phyloP scores from a whole-genome alignment of 2,888 invertebrate genomes.

The Drosophila vallismaia region DNA sequence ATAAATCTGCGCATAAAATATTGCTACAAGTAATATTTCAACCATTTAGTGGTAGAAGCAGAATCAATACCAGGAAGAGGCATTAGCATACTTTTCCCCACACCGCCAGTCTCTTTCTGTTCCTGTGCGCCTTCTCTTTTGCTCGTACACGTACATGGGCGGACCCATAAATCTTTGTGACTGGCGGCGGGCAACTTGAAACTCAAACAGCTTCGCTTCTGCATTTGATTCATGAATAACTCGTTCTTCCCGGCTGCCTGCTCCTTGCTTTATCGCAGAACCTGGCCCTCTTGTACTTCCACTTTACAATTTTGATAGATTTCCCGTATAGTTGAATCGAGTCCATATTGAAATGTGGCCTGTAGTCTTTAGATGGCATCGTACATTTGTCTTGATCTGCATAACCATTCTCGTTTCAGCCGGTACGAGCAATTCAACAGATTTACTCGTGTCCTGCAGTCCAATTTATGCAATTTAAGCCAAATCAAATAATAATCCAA shows the following conservation, averaged over 20 bases:
- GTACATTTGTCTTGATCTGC: conserved; percentile 20
- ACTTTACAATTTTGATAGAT: conserved; percentile 48
- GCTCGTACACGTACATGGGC: conserved; percentile 8
- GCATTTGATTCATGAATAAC: conserved; percentile 55
- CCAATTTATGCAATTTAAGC: conserved; percentile 37
- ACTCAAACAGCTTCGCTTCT: conserved; percentile 47
- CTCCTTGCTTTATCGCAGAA: background rate
- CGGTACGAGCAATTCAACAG: background rate
- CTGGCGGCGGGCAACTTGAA: conserved; percentile 52
- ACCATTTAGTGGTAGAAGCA: conserved; percentile 45
- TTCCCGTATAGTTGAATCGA: conserved; percentile 29
- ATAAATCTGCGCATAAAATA: conserved; percentile 53
- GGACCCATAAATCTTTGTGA: conserved; percentile 47
- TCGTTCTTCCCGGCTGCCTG: conserved; percentile 1
- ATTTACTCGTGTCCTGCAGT: conserved; percentile 11
- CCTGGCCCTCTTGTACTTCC: conserved; percentile 16
- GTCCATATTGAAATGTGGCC: conserved; percentile 35
- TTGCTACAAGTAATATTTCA: conserved; percentile 56
- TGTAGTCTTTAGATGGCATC: conserved; percentile 8
- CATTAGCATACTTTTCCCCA: conserved; percentile 45
- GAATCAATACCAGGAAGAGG: conserved; percentile 33
- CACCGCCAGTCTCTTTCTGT: background rate
- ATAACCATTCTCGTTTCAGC: conserved; percentile 13
- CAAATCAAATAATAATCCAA: conserved; percentile 45
- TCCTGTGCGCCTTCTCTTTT: background rate